phyloP scores from a whole-genome alignment of 2,888 invertebrate genomes.

The Zaprionus obscuricornis region DNA sequence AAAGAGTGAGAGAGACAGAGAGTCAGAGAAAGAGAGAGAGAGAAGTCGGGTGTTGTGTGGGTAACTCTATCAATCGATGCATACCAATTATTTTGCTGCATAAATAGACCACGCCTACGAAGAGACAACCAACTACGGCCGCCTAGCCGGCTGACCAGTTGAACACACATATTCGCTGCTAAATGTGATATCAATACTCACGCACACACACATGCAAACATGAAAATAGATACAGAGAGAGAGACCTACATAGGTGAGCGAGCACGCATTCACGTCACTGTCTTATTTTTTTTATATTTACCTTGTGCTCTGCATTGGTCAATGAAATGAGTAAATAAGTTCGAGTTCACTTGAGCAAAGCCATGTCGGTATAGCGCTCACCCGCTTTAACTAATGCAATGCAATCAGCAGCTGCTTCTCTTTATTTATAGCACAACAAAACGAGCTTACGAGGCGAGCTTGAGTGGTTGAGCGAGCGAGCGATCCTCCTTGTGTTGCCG shows the following conservation, averaged over 20 bases:
- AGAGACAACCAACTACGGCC: no score
- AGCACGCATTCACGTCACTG: background rate
- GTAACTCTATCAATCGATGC: constrained; percentile 38
- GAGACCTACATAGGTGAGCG: no score
- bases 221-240: background rate
- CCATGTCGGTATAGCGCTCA: constrained; percentile 46
- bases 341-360: constrained; percentile 50
- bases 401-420: constrained; percentile 42
- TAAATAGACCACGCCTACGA: constrained; percentile 72
- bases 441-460: no score
- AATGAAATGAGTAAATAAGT: constrained; percentile 80
- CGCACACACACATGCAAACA: background rate
- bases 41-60: constrained; percentile 2
- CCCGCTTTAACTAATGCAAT: constrained; percentile 44
- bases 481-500: constrained; percentile 11
- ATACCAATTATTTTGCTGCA: constrained; percentile 51
- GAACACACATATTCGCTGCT: constrained; percentile 7
- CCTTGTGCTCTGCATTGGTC: constrained; percentile 82
- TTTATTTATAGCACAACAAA: constrained; percentile 60
- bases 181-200: constrained; percentile 22
- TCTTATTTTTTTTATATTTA: constrained; percentile 8
- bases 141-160: constrained; percentile 47
- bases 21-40: background rate
- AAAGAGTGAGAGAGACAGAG: background rate
- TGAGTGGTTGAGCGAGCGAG: constrained; percentile 27